Evolutionary conservation across 2,113 vertebrate genomes (phyloP).

Genomic region (Scartelaos histophorus): DNA sequence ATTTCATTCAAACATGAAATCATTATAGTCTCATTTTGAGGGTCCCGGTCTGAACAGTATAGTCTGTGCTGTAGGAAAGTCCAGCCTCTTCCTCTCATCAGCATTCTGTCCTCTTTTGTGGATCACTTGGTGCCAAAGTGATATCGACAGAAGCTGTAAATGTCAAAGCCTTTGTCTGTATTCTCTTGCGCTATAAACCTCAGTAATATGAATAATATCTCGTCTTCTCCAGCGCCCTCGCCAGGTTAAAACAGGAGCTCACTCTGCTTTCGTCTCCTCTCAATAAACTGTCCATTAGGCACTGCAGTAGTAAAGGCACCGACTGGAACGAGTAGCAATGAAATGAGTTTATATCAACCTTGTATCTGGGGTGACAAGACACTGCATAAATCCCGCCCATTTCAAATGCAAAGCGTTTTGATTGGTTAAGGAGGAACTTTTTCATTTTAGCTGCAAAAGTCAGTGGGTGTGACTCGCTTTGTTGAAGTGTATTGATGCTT

Average conservation of each 20-base stretch:
- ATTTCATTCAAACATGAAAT: no score
- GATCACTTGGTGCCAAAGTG: slow-evolving; percentile 37
- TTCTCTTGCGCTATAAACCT: slow-evolving; percentile 1
- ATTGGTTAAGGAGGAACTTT: no score
- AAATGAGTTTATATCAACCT: no score
- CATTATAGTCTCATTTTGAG: no score
- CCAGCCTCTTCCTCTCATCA: slow-evolving; percentile 24
- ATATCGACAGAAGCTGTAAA: slow-evolving; percentile 45
- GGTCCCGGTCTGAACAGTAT: not conserved
- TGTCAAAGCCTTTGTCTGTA: slow-evolving; percentile 36
- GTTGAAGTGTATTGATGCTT: slow-evolving; percentile 13
- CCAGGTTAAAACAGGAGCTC: slow-evolving; percentile 29
- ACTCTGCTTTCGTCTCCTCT: not conserved
- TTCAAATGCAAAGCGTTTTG: no score
- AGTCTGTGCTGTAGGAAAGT: not conserved
- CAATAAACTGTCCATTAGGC: no score
- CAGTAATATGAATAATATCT: slow-evolving; percentile 18
- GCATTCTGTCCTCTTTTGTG: slow-evolving; percentile 28
- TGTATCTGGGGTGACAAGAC: no score
- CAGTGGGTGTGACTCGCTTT: not conserved
- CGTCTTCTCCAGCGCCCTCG: slow-evolving; percentile 1
- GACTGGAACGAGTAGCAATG: no score
- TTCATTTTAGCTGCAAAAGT: not conserved
- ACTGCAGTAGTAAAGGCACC: no score
- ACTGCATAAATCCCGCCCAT: no score